phyloP scores from a whole-genome alignment of 2,888 invertebrate genomes.

The Acanthosepion esculentum region DNA sequence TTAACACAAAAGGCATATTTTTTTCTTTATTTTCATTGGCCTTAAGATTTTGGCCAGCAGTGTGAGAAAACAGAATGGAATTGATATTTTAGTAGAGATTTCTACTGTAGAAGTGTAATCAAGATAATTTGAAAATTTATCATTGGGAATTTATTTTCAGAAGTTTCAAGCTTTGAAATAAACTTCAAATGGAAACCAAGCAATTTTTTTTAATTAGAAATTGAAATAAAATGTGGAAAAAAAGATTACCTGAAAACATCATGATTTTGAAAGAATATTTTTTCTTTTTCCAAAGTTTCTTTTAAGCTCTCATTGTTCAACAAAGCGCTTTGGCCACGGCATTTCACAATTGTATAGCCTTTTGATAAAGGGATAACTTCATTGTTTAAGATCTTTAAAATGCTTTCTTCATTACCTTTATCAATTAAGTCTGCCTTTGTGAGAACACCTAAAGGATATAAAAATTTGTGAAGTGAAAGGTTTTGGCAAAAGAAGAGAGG shows the following conservation, averaged over 20 bases:
- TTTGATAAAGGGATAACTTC: constrained; percentile 49
- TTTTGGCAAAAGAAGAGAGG: no score
- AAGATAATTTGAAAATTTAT: no score
- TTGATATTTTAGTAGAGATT: no score
- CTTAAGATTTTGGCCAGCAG: no score
- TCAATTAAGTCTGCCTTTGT: constrained; percentile 54
- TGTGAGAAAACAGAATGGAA: no score
- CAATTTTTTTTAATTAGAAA: no score
- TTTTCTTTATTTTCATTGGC: no score
- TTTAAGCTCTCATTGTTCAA: constrained; percentile 47
- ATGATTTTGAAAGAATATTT: constrained; percentile 50
- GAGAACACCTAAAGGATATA: constrained; percentile 51
- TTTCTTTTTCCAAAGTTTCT: constrained; percentile 49
- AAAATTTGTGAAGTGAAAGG: background rate
- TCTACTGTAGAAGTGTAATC: constrained; percentile 37
- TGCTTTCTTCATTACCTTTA: constrained; percentile 49
- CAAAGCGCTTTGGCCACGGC: constrained; percentile 52
- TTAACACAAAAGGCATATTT: no score
- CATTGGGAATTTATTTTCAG: no score
- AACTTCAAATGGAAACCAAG: no score
- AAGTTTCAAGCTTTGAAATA: no score
- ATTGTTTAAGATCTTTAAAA: constrained; percentile 51
- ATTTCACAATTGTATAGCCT: constrained; percentile 53
- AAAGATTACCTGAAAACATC: constrained; percentile 36
- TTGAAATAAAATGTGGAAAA: background rate